Evolutionary conservation across 2,888 invertebrate genomes (phyloP).

Genomic region (Tricholauxania praeusta): DNA sequence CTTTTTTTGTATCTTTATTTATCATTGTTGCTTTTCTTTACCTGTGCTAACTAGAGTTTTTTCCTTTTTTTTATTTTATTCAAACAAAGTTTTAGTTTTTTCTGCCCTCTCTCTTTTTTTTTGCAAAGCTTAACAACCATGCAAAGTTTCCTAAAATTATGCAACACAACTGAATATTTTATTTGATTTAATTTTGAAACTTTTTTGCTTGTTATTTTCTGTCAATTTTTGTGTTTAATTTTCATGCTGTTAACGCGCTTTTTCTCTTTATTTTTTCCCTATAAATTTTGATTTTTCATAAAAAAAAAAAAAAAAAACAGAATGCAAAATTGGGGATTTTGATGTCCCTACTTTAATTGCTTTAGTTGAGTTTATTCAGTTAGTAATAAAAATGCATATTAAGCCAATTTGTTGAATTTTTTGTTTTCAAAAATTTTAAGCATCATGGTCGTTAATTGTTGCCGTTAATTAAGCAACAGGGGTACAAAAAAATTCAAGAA

Average conservation of each 20-base stretch:
- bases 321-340: no score
- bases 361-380: no score
- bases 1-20: not conserved
- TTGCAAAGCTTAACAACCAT: no score
- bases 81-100: not conserved
- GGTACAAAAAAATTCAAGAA: no score
- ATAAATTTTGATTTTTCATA: no score
- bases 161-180: not conserved
- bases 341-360: no score
- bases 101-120: no score
- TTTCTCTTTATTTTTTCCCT: not conserved
- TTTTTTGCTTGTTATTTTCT: not conserved
- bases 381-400: not conserved
- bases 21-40: not conserved
- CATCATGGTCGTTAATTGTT: no score
- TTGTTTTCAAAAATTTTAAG: not conserved
- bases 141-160: no score
- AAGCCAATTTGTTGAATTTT: not conserved
- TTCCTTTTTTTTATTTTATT: not conserved
- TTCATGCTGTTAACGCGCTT: not conserved
- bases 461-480: no score
- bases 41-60: not conserved
- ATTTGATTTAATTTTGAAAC: constrained; percentile 22
- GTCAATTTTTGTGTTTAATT: no score
- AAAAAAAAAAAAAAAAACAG: no score